These are phyloP conservation scores for Cyclophora albipunctata DNA, from an alignment of 2,888 invertebrate genomes.

Conservation along the genomic window DNA sequence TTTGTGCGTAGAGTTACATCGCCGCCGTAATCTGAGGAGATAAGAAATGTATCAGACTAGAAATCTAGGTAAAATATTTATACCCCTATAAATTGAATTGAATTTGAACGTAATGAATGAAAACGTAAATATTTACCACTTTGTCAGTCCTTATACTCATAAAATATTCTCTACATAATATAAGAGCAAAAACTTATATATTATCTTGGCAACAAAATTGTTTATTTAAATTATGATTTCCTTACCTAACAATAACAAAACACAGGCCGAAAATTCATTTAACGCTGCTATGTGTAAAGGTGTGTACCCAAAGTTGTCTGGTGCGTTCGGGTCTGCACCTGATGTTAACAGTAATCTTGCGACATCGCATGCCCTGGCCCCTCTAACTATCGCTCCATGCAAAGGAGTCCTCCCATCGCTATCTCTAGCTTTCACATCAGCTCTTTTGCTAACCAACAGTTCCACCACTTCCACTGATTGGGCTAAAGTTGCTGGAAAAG, in stretches of 20 bases:
- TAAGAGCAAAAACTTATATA: too few species aligned
- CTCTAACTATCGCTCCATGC: slow-evolving; percentile 87
- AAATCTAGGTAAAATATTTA: too few species aligned
- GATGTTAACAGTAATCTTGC: slow-evolving; percentile 78
- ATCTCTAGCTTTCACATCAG: slow-evolving; percentile 80
- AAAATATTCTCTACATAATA: too few species aligned
- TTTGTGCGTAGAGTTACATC: slow-evolving; percentile 88
- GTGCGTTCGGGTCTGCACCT: slow-evolving; percentile 83
- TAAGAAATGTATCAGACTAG: background rate
- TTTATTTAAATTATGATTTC: background rate
- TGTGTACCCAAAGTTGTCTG: slow-evolving; percentile 89
- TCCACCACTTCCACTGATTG: slow-evolving; percentile 87
- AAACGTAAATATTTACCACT: too few species aligned
- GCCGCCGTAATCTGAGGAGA: slow-evolving; percentile 79
- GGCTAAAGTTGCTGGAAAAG: slow-evolving; percentile 79
- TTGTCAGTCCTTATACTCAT: too few species aligned
- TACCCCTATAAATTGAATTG: too few species aligned
- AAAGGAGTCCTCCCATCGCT: slow-evolving; percentile 85
- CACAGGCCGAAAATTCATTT: slow-evolving; percentile 86
- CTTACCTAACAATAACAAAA: slow-evolving; percentile 79
- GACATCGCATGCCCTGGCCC: slow-evolving; percentile 82
- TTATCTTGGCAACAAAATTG: too few species aligned
- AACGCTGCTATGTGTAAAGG: slow-evolving; percentile 88
- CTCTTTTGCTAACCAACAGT: slow-evolving; percentile 78
- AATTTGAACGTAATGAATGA: too few species aligned